phyloP scores from a whole-genome alignment of 2,797 vertebrate species.

The Rhodeus uyekii region DNA sequence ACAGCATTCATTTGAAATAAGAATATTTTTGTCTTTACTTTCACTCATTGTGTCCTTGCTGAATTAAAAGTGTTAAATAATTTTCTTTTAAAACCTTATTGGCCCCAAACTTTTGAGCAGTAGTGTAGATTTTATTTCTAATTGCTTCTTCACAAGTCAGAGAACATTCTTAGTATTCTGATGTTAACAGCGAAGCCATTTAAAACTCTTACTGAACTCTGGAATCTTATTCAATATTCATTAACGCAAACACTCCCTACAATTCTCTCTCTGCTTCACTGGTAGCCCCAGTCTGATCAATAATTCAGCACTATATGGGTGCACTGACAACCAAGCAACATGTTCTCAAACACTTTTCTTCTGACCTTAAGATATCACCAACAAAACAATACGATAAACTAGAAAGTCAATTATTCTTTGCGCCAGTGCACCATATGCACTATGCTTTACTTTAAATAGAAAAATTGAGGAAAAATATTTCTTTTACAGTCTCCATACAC shows the following conservation, averaged over 20 bases:
- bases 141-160: not conserved
- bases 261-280: constrained; percentile 33
- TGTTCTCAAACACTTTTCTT: not conserved
- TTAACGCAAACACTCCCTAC: constrained; percentile 35
- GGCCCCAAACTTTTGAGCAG: not conserved
- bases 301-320: constrained; percentile 60
- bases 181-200: constrained; percentile 21
- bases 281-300: constrained; percentile 56
- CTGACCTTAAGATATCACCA: constrained; percentile 9
- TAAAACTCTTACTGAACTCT: constrained; percentile 43
- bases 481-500: not conserved
- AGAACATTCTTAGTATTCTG: constrained; percentile 17
- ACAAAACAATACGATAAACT: constrained; percentile 27
- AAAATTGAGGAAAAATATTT: too few species aligned
- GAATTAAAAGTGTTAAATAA: not conserved
- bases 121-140: not conserved
- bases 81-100: not conserved
- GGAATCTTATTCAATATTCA: constrained; percentile 44
- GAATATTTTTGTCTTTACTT: not conserved
- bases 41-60: not conserved
- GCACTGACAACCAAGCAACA: constrained; percentile 23
- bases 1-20: not conserved
- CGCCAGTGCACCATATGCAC: not conserved
- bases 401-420: constrained; percentile 1
- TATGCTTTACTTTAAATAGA: not conserved